A percentile compares a stretch with the other conserved stretches of the same genome.
Conservation (phyloP, 2,888 invertebrate genomes). For the Mamestra brassicae region DNA sequence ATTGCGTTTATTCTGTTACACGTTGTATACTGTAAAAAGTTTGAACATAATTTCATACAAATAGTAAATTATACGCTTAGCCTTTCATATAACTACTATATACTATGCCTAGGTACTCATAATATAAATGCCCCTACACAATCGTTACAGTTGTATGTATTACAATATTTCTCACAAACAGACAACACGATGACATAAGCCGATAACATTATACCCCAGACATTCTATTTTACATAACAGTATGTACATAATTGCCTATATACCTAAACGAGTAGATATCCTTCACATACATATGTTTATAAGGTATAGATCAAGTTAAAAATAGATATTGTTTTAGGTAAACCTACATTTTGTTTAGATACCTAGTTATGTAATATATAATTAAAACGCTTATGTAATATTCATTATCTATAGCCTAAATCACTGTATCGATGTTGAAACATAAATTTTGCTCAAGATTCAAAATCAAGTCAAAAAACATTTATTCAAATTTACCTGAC, state of each 20-base stretch:
- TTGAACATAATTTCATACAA: no score
- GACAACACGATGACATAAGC: slow-evolving; percentile 22
- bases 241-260: not conserved
- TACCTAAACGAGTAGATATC: not conserved
- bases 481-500: no score
- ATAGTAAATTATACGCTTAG: not conserved
- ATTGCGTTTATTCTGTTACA: no score
- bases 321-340: not conserved
- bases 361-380: no score
- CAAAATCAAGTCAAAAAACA: no score
- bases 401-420: no score
- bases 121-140: not conserved
- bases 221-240: slow-evolving; percentile 17
- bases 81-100: not conserved
- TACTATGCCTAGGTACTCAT: not conserved
- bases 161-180: slow-evolving; percentile 11
- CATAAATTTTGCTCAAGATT: not conserved
- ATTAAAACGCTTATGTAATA: no score
- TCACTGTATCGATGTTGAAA: not conserved
- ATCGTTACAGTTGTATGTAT: slow-evolving; percentile 1
- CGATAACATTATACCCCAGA: slow-evolving; percentile 25
- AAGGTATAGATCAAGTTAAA: not conserved
- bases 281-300: not conserved
- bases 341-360: not conserved
- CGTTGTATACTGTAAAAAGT: no score